Percentiles rank a stretch among this genome's conserved stretches.
phyloP scores from a whole-genome alignment of 2,797 vertebrate genomes.

The Chromis chromis region DNA sequence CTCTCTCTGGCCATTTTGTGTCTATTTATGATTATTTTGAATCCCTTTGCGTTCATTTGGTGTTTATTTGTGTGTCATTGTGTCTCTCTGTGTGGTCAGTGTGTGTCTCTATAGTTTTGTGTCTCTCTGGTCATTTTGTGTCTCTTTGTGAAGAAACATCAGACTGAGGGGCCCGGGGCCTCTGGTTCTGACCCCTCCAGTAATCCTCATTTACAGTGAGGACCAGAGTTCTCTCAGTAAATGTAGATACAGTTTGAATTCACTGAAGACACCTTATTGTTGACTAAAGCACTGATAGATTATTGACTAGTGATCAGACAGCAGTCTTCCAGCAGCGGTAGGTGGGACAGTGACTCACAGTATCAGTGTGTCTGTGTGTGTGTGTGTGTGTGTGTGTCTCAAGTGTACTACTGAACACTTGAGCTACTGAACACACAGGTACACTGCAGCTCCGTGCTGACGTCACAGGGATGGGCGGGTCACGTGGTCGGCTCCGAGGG shows the following conservation, averaged over 20 bases:
- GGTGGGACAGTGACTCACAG: no score
- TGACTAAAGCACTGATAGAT: no score
- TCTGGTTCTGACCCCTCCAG: no score
- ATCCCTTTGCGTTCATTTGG: not conserved
- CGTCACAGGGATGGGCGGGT: conserved; percentile 74
- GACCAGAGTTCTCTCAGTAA: no score
- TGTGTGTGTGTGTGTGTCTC: not conserved
- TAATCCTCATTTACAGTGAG: no score
- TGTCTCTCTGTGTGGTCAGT: not conserved
- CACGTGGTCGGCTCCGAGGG: conserved; percentile 49
- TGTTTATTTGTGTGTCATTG: not conserved
- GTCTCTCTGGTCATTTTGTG: not conserved
- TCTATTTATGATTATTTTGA: not conserved
- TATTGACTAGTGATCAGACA: no score
- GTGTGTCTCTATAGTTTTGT: not conserved
- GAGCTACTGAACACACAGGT: conserved; percentile 44
- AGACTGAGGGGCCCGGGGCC: no score
- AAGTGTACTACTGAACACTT: conserved; percentile 26
- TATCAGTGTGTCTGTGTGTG: no score
- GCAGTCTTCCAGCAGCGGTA: no score
- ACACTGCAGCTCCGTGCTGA: not conserved
- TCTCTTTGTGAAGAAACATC: not conserved
- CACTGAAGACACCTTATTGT: no score
- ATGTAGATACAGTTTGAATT: no score
- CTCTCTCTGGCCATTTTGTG: not conserved